Evolutionary conservation across 2,113 vertebrate genomes (phyloP).

Genomic region (Pantherophis guttatus): DNA sequence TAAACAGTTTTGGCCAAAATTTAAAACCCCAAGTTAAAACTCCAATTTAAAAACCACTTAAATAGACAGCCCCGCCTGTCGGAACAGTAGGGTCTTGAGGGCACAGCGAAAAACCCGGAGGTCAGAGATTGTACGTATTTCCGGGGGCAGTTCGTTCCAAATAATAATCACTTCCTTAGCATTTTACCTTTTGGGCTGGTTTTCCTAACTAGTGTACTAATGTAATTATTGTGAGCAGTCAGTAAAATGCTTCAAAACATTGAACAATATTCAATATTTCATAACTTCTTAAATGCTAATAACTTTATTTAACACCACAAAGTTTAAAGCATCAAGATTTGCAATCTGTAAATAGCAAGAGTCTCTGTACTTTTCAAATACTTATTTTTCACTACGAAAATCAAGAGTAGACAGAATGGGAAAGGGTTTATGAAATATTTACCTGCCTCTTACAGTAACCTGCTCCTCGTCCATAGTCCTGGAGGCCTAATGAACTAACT

Average conservation of each 20-base stretch:
- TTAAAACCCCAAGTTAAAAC: no score
- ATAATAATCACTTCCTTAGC: neutral
- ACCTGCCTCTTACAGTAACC: constrained; percentile 92
- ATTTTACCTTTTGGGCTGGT: neutral
- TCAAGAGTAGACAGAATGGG: neutral
- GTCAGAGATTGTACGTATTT: no score
- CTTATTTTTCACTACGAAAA: neutral
- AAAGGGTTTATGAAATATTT: neutral
- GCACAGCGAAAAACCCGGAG: no score
- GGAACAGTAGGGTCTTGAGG: no score
- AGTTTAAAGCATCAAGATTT: neutral
- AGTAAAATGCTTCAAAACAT: neutral
- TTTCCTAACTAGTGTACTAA: neutral
- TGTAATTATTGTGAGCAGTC: neutral
- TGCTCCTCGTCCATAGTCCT: constrained; percentile 77
- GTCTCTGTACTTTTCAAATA: neutral
- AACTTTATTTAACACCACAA: neutral
- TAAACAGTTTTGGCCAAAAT: no score
- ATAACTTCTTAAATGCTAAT: neutral
- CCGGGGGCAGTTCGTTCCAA: no score
- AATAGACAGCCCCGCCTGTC: no score
- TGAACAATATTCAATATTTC: neutral
- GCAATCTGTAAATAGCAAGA: neutral
- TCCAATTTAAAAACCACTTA: no score
- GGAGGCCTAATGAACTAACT: constrained; percentile 72